These are phyloP conservation scores for Threskiornis aethiopicus DNA, from an alignment of 2,797 vertebrate genomes.

Conservation along the genomic window DNA sequence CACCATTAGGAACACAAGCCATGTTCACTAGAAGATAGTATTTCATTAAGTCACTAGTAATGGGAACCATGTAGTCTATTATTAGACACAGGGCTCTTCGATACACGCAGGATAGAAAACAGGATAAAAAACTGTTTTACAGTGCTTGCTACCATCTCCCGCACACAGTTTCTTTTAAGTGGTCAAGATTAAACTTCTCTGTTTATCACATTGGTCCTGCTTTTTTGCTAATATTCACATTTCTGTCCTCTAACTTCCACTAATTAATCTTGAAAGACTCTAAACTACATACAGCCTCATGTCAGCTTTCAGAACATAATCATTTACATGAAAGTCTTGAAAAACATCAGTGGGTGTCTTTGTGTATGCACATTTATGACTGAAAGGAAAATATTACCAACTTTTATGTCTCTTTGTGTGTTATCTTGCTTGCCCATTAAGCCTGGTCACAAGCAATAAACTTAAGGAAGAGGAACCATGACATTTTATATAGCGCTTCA, in stretches of 20 bases:
- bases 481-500: background rate
- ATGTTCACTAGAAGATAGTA: background rate
- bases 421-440: background rate
- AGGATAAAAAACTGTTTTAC: background rate
- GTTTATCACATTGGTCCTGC: background rate
- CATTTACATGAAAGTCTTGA: background rate
- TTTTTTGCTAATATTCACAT: background rate
- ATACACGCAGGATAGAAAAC: background rate
- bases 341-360: background rate
- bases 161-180: background rate
- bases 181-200: background rate
- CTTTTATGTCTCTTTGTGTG: background rate
- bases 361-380: background rate
- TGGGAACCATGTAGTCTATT: background rate
- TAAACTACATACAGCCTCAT: background rate
- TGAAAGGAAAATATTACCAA: background rate
- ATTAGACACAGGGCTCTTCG: background rate
- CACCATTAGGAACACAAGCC: constrained; percentile 3
- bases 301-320: background rate
- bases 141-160: background rate
- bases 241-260: background rate
- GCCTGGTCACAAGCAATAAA: background rate
- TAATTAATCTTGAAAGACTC: background rate
- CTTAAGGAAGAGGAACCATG: background rate
- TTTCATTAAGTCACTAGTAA: constrained; percentile 1